Base-by-base conservation (phyloP, 2,888 invertebrate genomes). In the Pachycephus smyrnensis region DNA sequence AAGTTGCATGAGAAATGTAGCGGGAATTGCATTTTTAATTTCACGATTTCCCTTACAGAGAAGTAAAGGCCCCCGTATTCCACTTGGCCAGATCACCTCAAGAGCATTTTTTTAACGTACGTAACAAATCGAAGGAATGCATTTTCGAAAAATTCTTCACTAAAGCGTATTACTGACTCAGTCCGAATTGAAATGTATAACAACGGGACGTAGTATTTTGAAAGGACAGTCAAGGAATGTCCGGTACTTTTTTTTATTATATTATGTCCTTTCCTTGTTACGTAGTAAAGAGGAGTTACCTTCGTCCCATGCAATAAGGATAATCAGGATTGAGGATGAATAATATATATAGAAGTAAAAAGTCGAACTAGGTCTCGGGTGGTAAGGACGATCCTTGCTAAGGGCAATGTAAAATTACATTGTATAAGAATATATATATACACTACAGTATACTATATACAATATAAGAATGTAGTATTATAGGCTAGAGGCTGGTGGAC, bases 1-100 rank as follows among this genome's bases (percentile, higher is more conserved):
- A 68, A 75, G 75, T 32, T 74, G 74, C 35, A 74, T 74, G 40
- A 74, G 74, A 74, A 74, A 33, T 74, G 40, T 37, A 37, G 35
- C 33, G 74, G 74, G 74, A 33, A 74, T 32, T 71, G 31, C 71
- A 71, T 71, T 71, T 71, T 71, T 71, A 71, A 71, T 71, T 71
- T 55, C 55, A 55, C 55, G 55, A 55, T 55, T 55, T 15, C 23
- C 55, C 55, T 55, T 55, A 23, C 23, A 55, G 55, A 9, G 55
- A 55, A 23, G 23, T 55, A 23, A 23, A 55, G 55, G 23, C 23
- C 23, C 40, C 23, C 2, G 0, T 15, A 15, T 6, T 4, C 40
- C 2, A 9, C 15, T 23, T 1, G 9, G 55, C 55, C 23, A 55
- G n/a, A 55, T 55, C 55, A 23, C 2, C 55, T 9, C 1, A 23